Conservation (phyloP, 1,140 invertebrate species). For the Magallana ariakensis region DNA sequence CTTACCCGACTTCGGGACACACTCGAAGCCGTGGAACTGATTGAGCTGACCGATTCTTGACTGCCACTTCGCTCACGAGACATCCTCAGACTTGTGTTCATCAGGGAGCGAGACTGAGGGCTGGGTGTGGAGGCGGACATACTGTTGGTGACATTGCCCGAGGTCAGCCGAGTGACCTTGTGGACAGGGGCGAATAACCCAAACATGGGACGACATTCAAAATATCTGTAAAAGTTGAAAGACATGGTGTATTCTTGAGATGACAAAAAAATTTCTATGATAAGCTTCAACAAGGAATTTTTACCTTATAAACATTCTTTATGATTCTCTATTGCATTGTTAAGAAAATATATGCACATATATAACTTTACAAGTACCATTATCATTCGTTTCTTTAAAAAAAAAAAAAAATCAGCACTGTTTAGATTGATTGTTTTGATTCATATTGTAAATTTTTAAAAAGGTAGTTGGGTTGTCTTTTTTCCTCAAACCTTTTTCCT, state of each 20-base stretch:
- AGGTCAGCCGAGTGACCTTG: conserved; percentile 74
- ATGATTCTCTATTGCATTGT: neutral
- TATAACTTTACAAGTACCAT: no score
- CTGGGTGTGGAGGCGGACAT: conserved; percentile 62
- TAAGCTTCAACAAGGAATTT: neutral
- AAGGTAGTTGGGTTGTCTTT: neutral
- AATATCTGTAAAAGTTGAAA: conserved; percentile 87
- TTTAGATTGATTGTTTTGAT: no score
- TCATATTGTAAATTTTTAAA: no score
- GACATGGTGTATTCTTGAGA: conserved; percentile 36
- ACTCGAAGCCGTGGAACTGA: conserved; percentile 87
- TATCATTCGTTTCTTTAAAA: no score
- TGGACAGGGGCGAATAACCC: conserved; percentile 95
- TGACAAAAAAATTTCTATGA: conserved; percentile 64
- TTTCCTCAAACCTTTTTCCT: conserved; percentile 82
- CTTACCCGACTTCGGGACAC: conserved; percentile 87
- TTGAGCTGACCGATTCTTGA: conserved; percentile 90
- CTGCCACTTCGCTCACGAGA: conserved; percentile 82
- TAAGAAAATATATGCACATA: no score
- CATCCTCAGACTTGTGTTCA: conserved; percentile 80
- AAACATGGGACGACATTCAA: conserved; percentile 92
- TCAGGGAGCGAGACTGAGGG: conserved; percentile 67
- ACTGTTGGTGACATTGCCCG: conserved; percentile 43
- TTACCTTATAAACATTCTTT: neutral
- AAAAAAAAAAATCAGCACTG: no score